Percentiles rank a stretch among this genome's conserved stretches.
These are phyloP conservation scores for Sparus aurata DNA, from an alignment of 2,797 vertebrate genomes.

Conservation along the genomic window DNA sequence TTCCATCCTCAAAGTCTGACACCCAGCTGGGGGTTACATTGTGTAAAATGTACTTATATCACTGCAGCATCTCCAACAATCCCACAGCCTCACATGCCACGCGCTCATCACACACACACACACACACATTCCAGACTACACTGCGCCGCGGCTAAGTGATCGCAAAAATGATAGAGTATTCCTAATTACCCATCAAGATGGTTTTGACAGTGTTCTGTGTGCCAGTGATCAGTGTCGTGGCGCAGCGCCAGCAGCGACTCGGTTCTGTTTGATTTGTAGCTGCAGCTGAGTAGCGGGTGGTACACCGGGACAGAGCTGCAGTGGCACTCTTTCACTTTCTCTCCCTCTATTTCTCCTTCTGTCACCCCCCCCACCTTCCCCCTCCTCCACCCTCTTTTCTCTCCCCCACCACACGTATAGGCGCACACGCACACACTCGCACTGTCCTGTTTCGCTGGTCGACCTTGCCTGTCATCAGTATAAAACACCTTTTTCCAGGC, in stretches of 20 bases:
- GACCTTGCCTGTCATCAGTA: constrained; percentile 78
- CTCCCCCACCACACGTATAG: no score
- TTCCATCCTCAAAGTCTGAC: constrained; percentile 41
- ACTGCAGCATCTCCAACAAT: constrained; percentile 23
- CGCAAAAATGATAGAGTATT: constrained; percentile 74
- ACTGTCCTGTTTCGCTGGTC: constrained; percentile 62
- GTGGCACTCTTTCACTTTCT: constrained; percentile 56
- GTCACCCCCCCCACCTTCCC: not conserved
- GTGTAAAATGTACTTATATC: constrained; percentile 43
- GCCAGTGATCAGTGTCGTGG: constrained; percentile 78
- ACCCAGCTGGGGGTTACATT: constrained; percentile 42
- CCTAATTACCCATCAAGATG: constrained; percentile 82
- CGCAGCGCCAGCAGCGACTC: constrained; percentile 63
- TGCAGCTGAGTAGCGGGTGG: constrained; percentile 70
- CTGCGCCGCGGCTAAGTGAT: constrained; percentile 54
- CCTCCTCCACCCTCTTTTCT: no score
- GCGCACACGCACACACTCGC: not conserved
- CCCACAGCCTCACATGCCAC: constrained; percentile 24
- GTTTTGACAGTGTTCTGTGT: constrained; percentile 80
- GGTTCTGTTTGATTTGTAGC: constrained; percentile 81
- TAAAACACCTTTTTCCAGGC: constrained; percentile 71
- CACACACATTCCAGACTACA: constrained; percentile 13
- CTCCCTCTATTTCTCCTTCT: constrained; percentile 17
- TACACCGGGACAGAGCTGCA: constrained; percentile 62
- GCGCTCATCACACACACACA: constrained; percentile 35